These are phyloP conservation scores for Cebus imitator DNA, from an alignment of 2,113 vertebrate genomes.

Conservation along the genomic window DNA sequence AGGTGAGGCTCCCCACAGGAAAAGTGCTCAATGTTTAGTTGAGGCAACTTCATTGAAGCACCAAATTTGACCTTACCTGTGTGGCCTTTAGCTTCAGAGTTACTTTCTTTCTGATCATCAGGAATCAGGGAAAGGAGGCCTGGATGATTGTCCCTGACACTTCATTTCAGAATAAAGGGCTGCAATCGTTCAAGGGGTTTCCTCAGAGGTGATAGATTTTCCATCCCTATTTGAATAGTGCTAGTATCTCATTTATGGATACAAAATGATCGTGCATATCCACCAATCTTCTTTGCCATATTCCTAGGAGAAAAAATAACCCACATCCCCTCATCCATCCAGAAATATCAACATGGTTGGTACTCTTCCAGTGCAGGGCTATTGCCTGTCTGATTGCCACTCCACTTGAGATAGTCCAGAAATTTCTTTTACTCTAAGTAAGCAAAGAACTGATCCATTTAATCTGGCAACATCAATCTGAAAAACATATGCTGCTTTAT, in stretches of 20 bases:
- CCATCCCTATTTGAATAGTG: conserved; percentile 53
- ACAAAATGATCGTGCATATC: conserved; percentile 47
- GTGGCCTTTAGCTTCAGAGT: not conserved
- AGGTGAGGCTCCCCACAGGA: not conserved
- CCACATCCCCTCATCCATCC: conserved; percentile 42
- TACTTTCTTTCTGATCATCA: conserved; percentile 41
- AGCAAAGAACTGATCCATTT: conserved; percentile 66
- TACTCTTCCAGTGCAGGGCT: conserved; percentile 31
- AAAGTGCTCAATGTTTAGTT: not conserved
- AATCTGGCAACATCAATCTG: conserved; percentile 70
- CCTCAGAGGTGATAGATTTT: conserved; percentile 65
- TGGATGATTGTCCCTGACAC: conserved; percentile 48
- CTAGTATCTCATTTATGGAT: conserved; percentile 57
- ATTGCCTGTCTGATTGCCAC: conserved; percentile 48
- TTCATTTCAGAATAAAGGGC: conserved; percentile 61
- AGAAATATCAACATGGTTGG: conserved; percentile 24
- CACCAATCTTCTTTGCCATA: conserved; percentile 45
- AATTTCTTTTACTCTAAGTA: conserved; percentile 64
- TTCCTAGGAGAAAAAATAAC: conserved; percentile 49
- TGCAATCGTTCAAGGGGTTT: conserved; percentile 38
- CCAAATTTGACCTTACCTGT: not conserved
- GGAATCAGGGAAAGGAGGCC: conserved; percentile 4
- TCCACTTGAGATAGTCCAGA: conserved; percentile 70
- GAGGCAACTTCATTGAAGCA: not conserved
- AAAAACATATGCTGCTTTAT: conserved; percentile 71